Base-by-base conservation (phyloP, 2,113 vertebrate genomes). In the Panthera leo region DNA sequence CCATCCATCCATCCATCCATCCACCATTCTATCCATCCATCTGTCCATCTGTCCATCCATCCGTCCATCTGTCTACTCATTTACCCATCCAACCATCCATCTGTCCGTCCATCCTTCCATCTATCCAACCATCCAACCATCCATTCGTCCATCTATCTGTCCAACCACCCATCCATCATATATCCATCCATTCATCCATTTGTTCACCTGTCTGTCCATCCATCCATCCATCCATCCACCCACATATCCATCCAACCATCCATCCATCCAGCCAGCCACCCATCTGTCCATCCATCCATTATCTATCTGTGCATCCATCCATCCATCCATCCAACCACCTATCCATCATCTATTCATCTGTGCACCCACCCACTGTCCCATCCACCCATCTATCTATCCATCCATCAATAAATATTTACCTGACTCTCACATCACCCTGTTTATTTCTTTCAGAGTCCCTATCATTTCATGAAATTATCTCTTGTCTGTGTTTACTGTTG, bases 401-500 rank as follows among this genome's bases (percentile, higher is more conserved):
- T 3, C 25, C 55, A 61, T 23, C 58, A 48, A 4, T n/a, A 34
- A 36, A 25, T 45, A 70, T 27, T 76, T 36, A 0, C 63, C 14
- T 13, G 36, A 27, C 70, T 92, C 53, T 68, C 61, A 27, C 65
- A 36, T 13, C 31, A 0, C 55, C 87, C n/a, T 31, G 42, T 78
- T 63, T 84, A 0, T 94, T 78, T 91, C 90, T 79, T 85, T 21
- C 90, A 76, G 93, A 94, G 65, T 11, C 71, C 61, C 45, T 84
- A 7, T 70, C 94, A 87, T 94, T 92, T 95, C 97, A 85, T 68
- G 89, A 94, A 36, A 42, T 80, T 58, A 1, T 80, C 68, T 85
- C 91, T 79, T 94, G 65, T 94, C 97, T 92, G 68, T 93, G 83
- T 90, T 75, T 48, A 67, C 84, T 36, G 67, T 55, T 94, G 75